These are phyloP conservation scores for Branchinecta lynchi DNA, from an alignment of 1,140 invertebrate genomes.

Conservation along the genomic window DNA sequence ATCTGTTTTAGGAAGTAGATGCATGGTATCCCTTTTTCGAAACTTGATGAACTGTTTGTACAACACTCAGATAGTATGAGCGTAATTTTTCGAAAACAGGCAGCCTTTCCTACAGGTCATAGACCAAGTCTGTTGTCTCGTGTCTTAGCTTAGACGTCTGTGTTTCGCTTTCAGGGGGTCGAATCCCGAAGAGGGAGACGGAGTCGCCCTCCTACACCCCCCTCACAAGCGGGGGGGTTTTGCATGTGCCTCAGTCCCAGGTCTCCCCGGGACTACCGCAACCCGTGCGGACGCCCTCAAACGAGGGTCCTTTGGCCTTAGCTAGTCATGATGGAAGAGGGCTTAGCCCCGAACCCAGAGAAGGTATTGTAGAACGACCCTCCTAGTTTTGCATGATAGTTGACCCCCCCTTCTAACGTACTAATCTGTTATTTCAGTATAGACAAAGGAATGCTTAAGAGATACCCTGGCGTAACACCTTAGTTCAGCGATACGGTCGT, in stretches of 20 bases:
- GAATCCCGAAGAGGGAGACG: slow-evolving; percentile 20
- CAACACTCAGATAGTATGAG: too few relatives aligned
- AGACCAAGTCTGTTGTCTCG: too few relatives aligned
- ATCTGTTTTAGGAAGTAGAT: too few relatives aligned
- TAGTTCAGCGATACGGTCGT: too few relatives aligned
- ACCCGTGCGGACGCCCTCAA: slow-evolving; percentile 23
- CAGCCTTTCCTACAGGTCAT: too few relatives aligned
- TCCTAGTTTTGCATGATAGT: slow-evolving; percentile 10
- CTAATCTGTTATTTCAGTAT: too few relatives aligned
- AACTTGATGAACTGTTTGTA: too few relatives aligned
- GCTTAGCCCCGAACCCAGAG: slow-evolving; percentile 23
- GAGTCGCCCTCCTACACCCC: slow-evolving; percentile 27
- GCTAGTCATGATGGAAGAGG: slow-evolving; percentile 26
- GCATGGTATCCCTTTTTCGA: too few relatives aligned
- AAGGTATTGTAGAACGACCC: slow-evolving; percentile 18
- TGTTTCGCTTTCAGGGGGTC: slow-evolving; percentile 4
- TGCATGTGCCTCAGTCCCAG: slow-evolving; percentile 6
- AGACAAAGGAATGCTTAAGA: too few relatives aligned
- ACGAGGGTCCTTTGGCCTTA: slow-evolving; percentile 24
- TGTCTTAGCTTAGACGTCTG: not conserved
- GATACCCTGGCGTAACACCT: too few relatives aligned
- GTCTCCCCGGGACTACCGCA: not conserved
- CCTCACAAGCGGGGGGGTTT: slow-evolving; percentile 24
- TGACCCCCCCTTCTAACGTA: not conserved
- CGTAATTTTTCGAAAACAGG: too few relatives aligned